Base-by-base conservation (phyloP, 1,140 invertebrate species). In the Drosophila ohnishii region DNA sequence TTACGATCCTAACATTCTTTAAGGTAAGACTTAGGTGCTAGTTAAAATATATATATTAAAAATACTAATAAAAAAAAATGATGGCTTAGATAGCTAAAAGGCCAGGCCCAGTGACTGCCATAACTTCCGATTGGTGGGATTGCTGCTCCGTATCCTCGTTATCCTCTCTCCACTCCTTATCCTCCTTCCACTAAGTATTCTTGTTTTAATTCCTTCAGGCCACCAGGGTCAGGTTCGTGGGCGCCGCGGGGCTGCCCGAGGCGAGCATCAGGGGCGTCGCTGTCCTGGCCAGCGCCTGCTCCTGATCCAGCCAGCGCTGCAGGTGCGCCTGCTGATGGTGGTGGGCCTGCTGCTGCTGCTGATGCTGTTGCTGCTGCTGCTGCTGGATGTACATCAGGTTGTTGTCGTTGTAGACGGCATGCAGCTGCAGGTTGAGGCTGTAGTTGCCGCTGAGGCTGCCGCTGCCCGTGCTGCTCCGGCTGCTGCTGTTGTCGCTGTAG, bases 341-440 rank as follows among this genome's bases (percentile, higher is more conserved):
- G 7, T 80, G 75, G 8, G 64, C 5, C 22, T 56, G 69, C 32
- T 76, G 75, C n/a, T 71, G 69, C 9, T 78, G 65, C 4, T 81
- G 71, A 11, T 84, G 75, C 2, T 81, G 80, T 1, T 83, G 80
- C 37, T 77, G 73, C 56, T 92, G 92, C 56, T 78, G 42, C 40
- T 50, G 66, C 8, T 62, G 78, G 9, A 84, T 48, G 34, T 55
- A 71, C 48, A 78, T 90, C 53, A 90, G 50, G 35, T 87, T 89
- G 42, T 87, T 89, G 76, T 93, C 93, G 74, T 92, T 92, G 65
- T 93, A 93, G 61, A 94, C 91, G 64, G 93, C 91, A 55, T 91
- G 93, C 63, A 93, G 76, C 84, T 94, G 93, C 72, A 94, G 92
- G 62, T 93, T 93, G 70, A 93, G 75, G 61, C 92, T 92, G 80